Base-by-base conservation (phyloP, 2,888 invertebrate genomes). In the Leistus spinibarbis region DNA sequence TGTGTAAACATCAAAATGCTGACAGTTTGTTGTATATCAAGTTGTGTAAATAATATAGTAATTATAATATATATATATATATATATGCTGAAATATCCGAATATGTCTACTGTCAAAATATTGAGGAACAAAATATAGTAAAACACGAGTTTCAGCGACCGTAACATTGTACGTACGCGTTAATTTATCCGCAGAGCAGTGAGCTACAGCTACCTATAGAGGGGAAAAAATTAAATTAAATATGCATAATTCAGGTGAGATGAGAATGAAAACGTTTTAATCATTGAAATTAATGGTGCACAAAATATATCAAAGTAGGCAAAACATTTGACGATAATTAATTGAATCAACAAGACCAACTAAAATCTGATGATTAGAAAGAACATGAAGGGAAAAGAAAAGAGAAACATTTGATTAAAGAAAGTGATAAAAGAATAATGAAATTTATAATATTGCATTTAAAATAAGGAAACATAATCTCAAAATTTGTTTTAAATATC, bases 241-340 rank as follows among this genome's bases (percentile, higher is more conserved):
- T 16, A 27, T n/a, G 5, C 56, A 65, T 65, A 72, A 72, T 65
- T 65, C 66, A 72, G 72, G 72, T 72, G 56, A 65, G 71, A 63
- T 20, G n/a, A n/a, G 66, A 72, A 66, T 56, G 72, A 66, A 72
- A 72, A 72, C 72, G 72, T 72, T 72, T 72, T 72, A 72, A 72
- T 72, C 72, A 72, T 72, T 72, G 65, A 72, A 72, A 72, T 72
- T 72, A 72, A 72, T 72, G 72, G 60, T 64, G 13, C 40, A 65
- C 66, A 27, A 56, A 24, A 27, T 19, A 54, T 72, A 72, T 72
- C 65, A 56, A 40, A 64, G 72, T 72, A 72, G 66, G 65, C 72
- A 72, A 72, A 72, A 72, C 66, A 72, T 72, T 66, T 19, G 16
- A 64, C 16, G 65, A 54, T 65, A 72, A 72, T 72, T 72, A 72